Conservation (phyloP, 2,888 invertebrate genomes). For the Anthophora plumipes region DNA sequence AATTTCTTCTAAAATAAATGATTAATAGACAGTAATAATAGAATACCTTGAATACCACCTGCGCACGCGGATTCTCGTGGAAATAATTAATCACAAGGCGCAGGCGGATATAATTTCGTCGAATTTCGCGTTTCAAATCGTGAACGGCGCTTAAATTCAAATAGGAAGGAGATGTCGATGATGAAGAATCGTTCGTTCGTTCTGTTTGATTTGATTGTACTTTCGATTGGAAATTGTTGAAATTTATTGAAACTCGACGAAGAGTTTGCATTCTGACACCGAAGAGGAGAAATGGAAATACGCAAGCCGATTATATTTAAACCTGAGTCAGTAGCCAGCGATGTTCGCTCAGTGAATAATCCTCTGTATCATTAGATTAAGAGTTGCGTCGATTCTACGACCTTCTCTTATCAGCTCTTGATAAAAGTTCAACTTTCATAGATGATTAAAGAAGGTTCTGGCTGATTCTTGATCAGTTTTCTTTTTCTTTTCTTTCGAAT, state of each 20-base stretch:
- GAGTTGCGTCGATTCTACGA: constrained; percentile 3
- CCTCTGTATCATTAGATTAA: constrained; percentile 41
- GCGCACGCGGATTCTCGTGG: constrained; percentile 24
- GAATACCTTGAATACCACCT: constrained; percentile 50
- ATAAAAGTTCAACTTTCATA: not conserved
- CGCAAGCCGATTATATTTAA: constrained; percentile 72
- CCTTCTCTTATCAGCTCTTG: not conserved
- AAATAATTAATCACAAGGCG: constrained; percentile 43
- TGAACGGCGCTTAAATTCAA: constrained; percentile 2
- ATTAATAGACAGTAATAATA: constrained; percentile 54
- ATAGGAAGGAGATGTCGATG: not conserved
- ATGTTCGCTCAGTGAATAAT: constrained; percentile 70
- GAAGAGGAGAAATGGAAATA: constrained; percentile 41
- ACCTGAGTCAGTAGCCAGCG: constrained; percentile 71
- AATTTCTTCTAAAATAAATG: constrained; percentile 36
- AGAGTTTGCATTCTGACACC: constrained; percentile 33
- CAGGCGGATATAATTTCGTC: constrained; percentile 22
- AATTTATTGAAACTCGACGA: constrained; percentile 22
- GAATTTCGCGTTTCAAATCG: constrained; percentile 7
- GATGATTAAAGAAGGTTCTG: not conserved
- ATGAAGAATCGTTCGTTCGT: not conserved
- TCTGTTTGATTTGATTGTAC: not conserved
- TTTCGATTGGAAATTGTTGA: constrained; percentile 2
- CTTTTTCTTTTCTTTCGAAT: not conserved
- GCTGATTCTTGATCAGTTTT: not conserved